Percentiles rank a stretch among this genome's conserved stretches.
These are phyloP conservation scores for Halisarca cf. caerulea DNA, from an alignment of 37 sponge, comb jelly and placozoan genomes.

Conservation along the genomic window DNA sequence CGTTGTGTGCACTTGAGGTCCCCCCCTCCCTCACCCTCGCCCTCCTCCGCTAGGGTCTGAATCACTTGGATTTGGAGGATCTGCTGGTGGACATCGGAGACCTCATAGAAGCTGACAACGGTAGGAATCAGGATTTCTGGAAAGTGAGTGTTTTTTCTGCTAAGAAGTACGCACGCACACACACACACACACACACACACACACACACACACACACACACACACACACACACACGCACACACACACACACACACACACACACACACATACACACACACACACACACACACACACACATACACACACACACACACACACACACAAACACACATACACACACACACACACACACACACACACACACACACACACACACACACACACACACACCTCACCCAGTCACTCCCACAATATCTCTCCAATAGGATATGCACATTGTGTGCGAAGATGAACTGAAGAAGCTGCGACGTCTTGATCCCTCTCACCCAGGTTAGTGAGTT, in stretches of 20 bases:
- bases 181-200: no score
- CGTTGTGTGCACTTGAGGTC: neutral
- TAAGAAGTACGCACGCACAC: no score
- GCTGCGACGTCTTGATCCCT: slow-evolving; percentile 51
- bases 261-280: no score
- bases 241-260: no score
- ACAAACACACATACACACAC: no score
- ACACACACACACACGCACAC: no score
- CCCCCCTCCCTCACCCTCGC: neutral
- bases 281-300: no score
- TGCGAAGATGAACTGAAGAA: slow-evolving; percentile 84
- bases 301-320: no score
- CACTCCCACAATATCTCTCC: neutral
- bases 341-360: no score
- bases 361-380: no score
- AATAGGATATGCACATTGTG: slow-evolving; percentile 71
- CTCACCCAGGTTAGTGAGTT: slow-evolving; percentile 23
- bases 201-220: no score
- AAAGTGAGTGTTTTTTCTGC: slow-evolving; percentile 36
- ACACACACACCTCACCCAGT: no score
- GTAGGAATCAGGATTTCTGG: slow-evolving; percentile 85
- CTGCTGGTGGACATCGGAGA: slow-evolving; percentile 95
- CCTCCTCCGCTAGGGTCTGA: slow-evolving; percentile 64
- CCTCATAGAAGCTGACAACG: slow-evolving; percentile 84
- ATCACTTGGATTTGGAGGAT: slow-evolving; percentile 88